Base-by-base conservation (phyloP, 2,797 vertebrate species). In the Falco concolor region DNA sequence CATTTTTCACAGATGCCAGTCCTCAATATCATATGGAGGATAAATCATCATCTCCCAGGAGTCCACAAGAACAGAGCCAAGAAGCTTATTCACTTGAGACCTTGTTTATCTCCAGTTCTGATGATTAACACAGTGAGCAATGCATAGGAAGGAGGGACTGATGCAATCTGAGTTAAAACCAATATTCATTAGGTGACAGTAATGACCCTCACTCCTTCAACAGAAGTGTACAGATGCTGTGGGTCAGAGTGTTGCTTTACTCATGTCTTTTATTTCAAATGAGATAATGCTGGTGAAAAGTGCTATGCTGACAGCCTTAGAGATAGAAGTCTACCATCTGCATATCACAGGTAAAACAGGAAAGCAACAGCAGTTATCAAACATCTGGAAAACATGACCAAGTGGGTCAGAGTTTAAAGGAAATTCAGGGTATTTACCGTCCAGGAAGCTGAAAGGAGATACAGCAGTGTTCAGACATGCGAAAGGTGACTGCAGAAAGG, bases 51-150 rank as follows among this genome's bases (percentile, higher is more conserved):
- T 65, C 78, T 91, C 88, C 75, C 84, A 78, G 84, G 84, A 89
- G 78, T 50, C 78, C 72, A 50, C 10, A 83, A 63, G 47, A 95
- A 81, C 16, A 49, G 50, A 92, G 67, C 60, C 91, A 90, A 93
- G 95, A 85, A 87, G 69, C 77, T 95, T 90, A 91, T 94, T 95
- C 95, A 90, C 82, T 91, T 70, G 81, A 95, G 86, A 95, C 70
- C 53, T 82, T 93, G 86, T 94, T 96, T 96, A 91, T 94, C 90
- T 92, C 57, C 65, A 61, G 61, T 87, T 89, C 86, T 94, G 81
- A 81, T 95, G 90, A 93, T 87, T 94, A 97, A 95, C 81, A 72
- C 3, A 1, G 61, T 82, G 90, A 94, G 74, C 78, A 87, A 91
- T 63, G 44, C 47, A 68, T 28, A 82, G 72, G 64, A 75, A 92